Evolutionary conservation across 2,888 invertebrate genomes (phyloP).

Genomic region (Hipparchia semele): DNA sequence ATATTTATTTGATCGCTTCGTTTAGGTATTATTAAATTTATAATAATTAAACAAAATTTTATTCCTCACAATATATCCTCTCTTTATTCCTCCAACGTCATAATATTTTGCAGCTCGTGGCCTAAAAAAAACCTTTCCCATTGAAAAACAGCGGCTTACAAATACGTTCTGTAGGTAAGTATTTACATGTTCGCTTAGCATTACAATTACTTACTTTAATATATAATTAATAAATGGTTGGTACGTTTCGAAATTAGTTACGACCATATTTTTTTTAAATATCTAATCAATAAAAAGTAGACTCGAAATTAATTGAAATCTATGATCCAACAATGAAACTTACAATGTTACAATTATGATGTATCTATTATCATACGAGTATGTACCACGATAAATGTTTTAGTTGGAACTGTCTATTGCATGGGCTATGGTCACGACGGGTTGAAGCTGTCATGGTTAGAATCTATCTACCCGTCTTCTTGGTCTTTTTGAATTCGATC

Average conservation of each 20-base stretch:
- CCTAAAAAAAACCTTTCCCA: constrained; percentile 50
- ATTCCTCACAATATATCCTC: constrained; percentile 24
- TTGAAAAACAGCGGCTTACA: constrained; percentile 71
- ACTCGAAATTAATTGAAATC: constrained; percentile 37
- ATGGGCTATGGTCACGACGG: no score
- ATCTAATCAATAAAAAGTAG: constrained; percentile 33
- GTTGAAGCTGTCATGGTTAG: no score
- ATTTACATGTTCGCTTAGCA: constrained; percentile 74
- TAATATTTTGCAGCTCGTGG: constrained; percentile 47
- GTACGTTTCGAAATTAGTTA: constrained; percentile 53
- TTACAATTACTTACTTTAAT: constrained; percentile 46
- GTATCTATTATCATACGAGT: no score
- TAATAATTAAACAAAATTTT: constrained; percentile 21
- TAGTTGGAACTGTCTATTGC: no score
- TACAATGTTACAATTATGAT: constrained; percentile 6
- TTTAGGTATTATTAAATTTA: constrained; percentile 15
- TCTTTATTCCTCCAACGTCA: constrained; percentile 43
- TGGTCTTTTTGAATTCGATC: no score
- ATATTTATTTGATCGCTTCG: background rate
- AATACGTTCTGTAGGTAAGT: constrained; percentile 72
- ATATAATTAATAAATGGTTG: constrained; percentile 51
- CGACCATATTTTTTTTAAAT: constrained; percentile 37
- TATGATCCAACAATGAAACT: constrained; percentile 39
- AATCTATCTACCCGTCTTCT: no score
- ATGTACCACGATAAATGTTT: no score